phyloP scores from a whole-genome alignment of 1,140 invertebrate species.

The Tyrophagus putrescentiae region DNA sequence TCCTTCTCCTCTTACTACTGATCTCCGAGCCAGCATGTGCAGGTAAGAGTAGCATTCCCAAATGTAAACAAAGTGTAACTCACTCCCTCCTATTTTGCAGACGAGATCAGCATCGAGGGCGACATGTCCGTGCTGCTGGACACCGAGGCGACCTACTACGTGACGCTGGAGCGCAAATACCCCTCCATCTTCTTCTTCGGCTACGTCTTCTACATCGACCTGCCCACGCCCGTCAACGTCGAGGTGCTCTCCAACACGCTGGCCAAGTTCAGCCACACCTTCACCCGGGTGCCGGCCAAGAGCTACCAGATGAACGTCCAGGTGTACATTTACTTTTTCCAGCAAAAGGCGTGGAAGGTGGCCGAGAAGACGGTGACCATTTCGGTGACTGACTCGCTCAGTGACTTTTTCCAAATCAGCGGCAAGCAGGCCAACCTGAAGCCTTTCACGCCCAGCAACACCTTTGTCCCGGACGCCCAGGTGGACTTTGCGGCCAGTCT shows the following conservation, averaged over 20 bases:
- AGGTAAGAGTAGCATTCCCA: too few species aligned
- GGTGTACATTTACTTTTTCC: slow-evolving; percentile 5
- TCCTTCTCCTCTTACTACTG: too few species aligned
- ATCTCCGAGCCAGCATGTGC: too few species aligned
- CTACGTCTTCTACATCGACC: background rate
- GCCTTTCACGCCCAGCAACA: background rate
- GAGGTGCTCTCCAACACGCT: background rate
- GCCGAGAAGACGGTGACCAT: background rate
- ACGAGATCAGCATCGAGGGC: background rate
- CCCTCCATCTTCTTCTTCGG: background rate
- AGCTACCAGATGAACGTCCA: background rate
- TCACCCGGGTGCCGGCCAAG: background rate
- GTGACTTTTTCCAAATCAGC: background rate
- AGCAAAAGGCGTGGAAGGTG: slow-evolving; percentile 6
- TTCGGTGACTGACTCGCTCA: background rate
- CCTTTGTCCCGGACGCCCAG: background rate
- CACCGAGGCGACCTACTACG: background rate
- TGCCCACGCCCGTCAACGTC: background rate
- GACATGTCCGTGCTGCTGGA: background rate
- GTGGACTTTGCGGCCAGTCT: background rate
- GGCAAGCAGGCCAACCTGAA: background rate
- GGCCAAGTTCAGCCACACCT: background rate
- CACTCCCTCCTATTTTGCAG: background rate
- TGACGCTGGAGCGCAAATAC: background rate
- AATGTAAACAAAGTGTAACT: too few species aligned